These are phyloP conservation scores for Campylorhamphus procurvoides DNA, from an alignment of 2,113 vertebrate genomes.

Conservation along the genomic window DNA sequence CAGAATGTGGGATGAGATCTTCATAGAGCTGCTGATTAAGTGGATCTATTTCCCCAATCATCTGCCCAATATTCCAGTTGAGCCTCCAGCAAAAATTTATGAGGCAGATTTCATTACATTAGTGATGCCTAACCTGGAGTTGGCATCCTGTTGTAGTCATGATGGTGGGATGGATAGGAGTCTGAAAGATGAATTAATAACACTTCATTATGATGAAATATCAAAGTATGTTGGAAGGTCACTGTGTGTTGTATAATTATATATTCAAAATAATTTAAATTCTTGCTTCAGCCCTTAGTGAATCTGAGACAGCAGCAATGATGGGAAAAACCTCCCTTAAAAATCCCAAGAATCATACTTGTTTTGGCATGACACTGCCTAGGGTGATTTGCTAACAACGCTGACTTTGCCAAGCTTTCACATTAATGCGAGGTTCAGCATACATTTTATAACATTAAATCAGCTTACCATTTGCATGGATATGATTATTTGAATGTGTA, in stretches of 20 bases:
- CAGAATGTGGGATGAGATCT: background rate
- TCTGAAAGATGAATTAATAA: slow-evolving; percentile 26
- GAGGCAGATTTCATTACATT: slow-evolving; percentile 3
- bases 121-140: background rate
- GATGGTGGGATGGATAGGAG: slow-evolving; percentile 17
- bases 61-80: background rate
- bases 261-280: slow-evolving; percentile 49
- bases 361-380: slow-evolving; percentile 79
- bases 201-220: slow-evolving; percentile 35
- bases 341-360: slow-evolving; percentile 79
- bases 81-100: slow-evolving; percentile 19
- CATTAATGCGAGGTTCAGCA: background rate
- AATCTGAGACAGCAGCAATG: slow-evolving; percentile 69
- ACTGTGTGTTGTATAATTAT: slow-evolving; percentile 16
- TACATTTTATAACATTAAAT: slow-evolving; percentile 21
- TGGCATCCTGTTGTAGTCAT: background rate
- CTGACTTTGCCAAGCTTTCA: slow-evolving; percentile 71
- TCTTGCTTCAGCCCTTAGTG: slow-evolving; percentile 70
- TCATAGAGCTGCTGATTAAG: background rate
- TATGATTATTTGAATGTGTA: background rate
- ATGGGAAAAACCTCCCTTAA: slow-evolving; percentile 78
- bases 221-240: slow-evolving; percentile 26
- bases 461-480: slow-evolving; percentile 3
- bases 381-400: slow-evolving; percentile 67
- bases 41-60: background rate